Evolutionary conservation across 2,113 vertebrate species (phyloP).

Genomic region (Catharus bicknelli): DNA sequence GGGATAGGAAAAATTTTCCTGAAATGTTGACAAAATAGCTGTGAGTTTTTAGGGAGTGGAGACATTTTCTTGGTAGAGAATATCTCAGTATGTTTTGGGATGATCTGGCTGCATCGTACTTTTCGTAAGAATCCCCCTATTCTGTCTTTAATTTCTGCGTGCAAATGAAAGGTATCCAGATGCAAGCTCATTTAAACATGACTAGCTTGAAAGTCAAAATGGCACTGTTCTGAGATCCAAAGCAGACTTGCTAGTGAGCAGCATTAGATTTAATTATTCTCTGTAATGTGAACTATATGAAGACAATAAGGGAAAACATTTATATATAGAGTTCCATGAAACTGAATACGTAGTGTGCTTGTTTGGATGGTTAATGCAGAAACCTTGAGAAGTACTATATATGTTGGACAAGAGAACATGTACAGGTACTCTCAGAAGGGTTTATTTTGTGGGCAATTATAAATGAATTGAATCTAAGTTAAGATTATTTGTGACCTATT

Average conservation of each 20-base stretch:
- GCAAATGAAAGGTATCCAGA: not conserved
- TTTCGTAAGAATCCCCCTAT: fast-evolving
- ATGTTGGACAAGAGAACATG: not conserved
- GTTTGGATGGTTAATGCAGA: not conserved
- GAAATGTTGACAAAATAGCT: not conserved
- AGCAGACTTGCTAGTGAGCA: not conserved
- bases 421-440: not conserved
- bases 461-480: not conserved
- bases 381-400: fast-evolving
- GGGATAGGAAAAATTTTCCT: not conserved
- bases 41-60: not conserved
- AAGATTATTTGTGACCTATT: no score
- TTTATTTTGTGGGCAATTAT: not conserved
- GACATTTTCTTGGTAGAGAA: not conserved
- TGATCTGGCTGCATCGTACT: not conserved
- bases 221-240: not conserved
- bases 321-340: not conserved
- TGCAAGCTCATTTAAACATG: not conserved
- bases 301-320: not conserved
- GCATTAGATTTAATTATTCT: not conserved
- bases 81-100: not conserved
- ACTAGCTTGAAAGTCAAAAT: not conserved
- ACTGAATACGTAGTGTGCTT: not conserved
- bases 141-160: not conserved
- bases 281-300: not conserved